A percentile compares a stretch with the other conserved stretches of the same genome.
Conservation (phyloP, 2,888 invertebrate species). For the Girardia tigrina region DNA sequence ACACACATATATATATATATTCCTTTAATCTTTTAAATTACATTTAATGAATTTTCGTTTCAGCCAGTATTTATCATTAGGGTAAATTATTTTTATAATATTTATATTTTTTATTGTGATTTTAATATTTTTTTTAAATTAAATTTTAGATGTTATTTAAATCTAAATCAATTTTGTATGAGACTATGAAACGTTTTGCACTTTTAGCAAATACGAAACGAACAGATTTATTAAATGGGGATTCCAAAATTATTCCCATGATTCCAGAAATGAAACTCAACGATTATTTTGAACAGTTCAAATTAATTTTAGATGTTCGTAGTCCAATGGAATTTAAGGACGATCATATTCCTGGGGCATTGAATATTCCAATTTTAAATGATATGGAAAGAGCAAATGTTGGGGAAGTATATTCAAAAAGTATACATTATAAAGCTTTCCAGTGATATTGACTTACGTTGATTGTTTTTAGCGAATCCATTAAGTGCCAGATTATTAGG, state of each 20-base stretch:
- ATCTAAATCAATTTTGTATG: neutral
- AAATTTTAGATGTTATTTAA: neutral
- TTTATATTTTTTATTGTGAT: neutral
- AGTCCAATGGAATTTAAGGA: slow-evolving; percentile 10
- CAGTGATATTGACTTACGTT: neutral
- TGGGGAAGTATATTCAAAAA: neutral
- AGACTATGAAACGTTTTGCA: neutral
- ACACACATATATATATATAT: neutral
- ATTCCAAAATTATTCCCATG: too few relatives aligned
- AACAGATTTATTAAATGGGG: too few relatives aligned
- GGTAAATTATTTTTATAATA: neutral
- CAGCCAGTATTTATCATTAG: neutral
- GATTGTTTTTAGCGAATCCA: neutral
- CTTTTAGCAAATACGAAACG: neutral
- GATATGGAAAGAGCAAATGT: neutral
- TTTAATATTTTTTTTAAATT: neutral
- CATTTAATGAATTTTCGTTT: neutral
- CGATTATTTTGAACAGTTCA: neutral
- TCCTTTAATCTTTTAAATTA: neutral
- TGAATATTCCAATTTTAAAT: slow-evolving; percentile 27
- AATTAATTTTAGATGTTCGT: slow-evolving; percentile 31
- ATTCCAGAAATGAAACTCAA: neutral
- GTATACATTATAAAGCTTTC: neutral
- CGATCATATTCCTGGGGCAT: slow-evolving; percentile 31
- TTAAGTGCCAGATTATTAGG: neutral